Percentiles rank a stretch among this genome's conserved stretches.
Conservation (phyloP, 2,797 vertebrate species). For the Acridotheres tristis region DNA sequence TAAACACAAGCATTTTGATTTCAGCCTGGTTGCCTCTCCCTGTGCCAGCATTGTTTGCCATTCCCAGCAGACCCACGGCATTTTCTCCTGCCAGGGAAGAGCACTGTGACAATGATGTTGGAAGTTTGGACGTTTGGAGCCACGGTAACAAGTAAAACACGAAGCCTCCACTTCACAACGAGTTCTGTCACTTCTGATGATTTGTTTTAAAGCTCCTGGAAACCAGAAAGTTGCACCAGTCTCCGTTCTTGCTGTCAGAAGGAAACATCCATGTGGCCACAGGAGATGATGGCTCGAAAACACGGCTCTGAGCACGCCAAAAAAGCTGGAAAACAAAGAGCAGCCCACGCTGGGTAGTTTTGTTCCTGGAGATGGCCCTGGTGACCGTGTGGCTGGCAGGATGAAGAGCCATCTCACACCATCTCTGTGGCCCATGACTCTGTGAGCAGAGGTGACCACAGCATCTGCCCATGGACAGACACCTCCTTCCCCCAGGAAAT, state of each 20-base stretch:
- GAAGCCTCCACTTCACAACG: background rate
- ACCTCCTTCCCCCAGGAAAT: background rate
- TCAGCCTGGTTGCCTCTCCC: background rate
- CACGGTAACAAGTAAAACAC: background rate
- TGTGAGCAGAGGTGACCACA: background rate
- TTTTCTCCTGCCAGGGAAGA: background rate
- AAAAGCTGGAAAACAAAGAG: background rate
- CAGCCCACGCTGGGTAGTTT: background rate
- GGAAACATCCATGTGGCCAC: background rate
- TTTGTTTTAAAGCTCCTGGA: constrained; percentile 18
- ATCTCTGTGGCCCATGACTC: background rate
- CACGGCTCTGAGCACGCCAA: fast-evolving
- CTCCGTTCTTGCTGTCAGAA: background rate
- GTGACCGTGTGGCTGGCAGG: background rate
- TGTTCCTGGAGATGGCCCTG: background rate
- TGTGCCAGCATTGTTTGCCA: constrained; percentile 46
- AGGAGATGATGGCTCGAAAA: background rate
- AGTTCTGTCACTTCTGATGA: background rate
- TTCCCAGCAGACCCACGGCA: background rate
- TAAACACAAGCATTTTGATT: background rate
- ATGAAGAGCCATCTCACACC: background rate
- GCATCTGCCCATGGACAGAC: background rate
- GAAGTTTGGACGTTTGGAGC: background rate
- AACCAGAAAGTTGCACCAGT: background rate
- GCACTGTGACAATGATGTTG: background rate